A percentile compares a stretch with the other conserved stretches of the same genome.
Conservation (phyloP, 2,797 vertebrate genomes). For the Sciaenops ocellatus region DNA sequence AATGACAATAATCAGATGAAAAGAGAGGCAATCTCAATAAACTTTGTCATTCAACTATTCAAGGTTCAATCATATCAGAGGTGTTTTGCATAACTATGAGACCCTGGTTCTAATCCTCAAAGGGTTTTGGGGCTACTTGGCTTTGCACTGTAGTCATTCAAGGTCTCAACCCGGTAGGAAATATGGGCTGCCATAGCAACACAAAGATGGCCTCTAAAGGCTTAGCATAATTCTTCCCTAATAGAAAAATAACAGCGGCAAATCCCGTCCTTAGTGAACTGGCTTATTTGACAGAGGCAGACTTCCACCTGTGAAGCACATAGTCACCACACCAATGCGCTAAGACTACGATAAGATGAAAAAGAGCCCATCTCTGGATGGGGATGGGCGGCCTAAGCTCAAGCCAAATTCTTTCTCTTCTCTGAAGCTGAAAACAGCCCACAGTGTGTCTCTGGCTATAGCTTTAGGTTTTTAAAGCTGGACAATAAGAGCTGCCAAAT, state of each 20-base stretch:
- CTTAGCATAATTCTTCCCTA: constrained; percentile 98
- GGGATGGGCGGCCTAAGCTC: constrained; percentile 83
- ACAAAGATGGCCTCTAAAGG: constrained; percentile 97
- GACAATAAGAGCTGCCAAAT: constrained; percentile 83
- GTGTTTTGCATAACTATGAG: constrained; percentile 95
- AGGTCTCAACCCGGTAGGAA: constrained; percentile 99
- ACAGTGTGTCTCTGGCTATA: constrained; percentile 77
- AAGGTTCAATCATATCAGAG: constrained; percentile 87
- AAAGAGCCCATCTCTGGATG: constrained; percentile 82
- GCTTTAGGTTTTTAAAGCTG: constrained; percentile 79
- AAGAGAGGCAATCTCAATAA: constrained; percentile 85
- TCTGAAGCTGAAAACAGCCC: constrained; percentile 81
- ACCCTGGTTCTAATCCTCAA: constrained; percentile 96
- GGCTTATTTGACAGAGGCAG: constrained; percentile 91
- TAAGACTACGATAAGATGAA: constrained; percentile 84
- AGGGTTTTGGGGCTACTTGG: constrained; percentile 92
- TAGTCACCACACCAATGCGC: constrained; percentile 85
- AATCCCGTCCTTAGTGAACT: constrained; percentile 97
- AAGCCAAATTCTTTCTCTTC: constrained; percentile 82
- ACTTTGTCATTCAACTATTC: constrained; percentile 85
- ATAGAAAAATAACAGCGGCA: constrained; percentile 99
- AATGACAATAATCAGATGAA: constrained; percentile 82
- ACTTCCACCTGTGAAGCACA: constrained; percentile 94
- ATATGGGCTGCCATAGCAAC: constrained; percentile 98
- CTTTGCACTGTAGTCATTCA: constrained; percentile 98